These are phyloP conservation scores for Melanotus villosus DNA, from an alignment of 2,888 invertebrate species.

Conservation along the genomic window DNA sequence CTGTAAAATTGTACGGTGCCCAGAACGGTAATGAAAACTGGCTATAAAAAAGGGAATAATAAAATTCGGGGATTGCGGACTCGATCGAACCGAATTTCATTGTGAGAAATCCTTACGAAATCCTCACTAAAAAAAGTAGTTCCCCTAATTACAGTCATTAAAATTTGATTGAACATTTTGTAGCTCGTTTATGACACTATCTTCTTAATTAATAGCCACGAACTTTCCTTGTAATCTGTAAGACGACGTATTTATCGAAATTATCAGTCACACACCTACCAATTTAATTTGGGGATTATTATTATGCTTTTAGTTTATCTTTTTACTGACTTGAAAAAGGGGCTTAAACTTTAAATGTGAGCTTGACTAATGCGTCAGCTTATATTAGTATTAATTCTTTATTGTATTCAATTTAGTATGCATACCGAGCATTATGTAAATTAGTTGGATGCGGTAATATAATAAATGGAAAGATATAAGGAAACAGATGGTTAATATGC, in stretches of 20 bases:
- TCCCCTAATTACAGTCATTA: slow-evolving; percentile 45
- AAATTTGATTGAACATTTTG: slow-evolving; percentile 52
- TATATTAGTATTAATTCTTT: slow-evolving; percentile 25
- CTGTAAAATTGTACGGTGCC: neutral
- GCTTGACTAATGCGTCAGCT: slow-evolving; percentile 22
- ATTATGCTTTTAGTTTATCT: slow-evolving; percentile 22
- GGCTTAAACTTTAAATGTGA: slow-evolving; percentile 9
- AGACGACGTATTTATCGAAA: slow-evolving; percentile 28
- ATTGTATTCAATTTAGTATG: slow-evolving; percentile 6
- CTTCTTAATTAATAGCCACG: slow-evolving; percentile 46
- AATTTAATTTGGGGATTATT: slow-evolving; percentile 30
- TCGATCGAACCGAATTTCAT: neutral
- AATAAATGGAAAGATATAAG: slow-evolving; percentile 8
- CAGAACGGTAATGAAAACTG: too few relatives aligned
- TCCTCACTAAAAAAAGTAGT: slow-evolving; percentile 25
- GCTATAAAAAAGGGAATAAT: neutral
- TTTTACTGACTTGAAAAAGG: slow-evolving; percentile 12
- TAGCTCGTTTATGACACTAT: slow-evolving; percentile 48
- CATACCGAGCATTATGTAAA: slow-evolving; percentile 22
- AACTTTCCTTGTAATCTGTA: slow-evolving; percentile 31
- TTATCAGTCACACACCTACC: slow-evolving; percentile 31
- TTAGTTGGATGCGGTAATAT: slow-evolving; percentile 9
- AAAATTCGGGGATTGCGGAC: neutral
- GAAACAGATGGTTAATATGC: slow-evolving; percentile 15
- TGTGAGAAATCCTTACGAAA: too few relatives aligned